A percentile compares a stretch with the other conserved stretches of the same genome.
These are phyloP conservation scores for Cataglyphis hispanica DNA, from an alignment of 1,140 invertebrate genomes.

Conservation along the genomic window DNA sequence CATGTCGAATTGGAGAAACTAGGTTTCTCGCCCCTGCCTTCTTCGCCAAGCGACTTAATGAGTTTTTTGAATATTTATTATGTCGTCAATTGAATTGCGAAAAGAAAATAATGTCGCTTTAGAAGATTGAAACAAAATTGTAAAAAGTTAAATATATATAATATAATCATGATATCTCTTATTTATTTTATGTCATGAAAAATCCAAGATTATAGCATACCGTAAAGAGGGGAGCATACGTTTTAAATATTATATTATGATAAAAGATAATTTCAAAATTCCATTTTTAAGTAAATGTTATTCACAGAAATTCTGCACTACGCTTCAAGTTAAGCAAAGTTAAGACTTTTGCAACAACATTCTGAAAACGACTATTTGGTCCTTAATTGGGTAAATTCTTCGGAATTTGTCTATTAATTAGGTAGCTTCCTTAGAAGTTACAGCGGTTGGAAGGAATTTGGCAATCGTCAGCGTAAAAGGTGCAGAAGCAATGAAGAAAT, in stretches of 20 bases:
- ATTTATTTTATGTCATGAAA: background rate
- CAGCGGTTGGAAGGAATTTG: constrained; percentile 22
- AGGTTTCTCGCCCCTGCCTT: background rate
- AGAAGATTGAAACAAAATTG: background rate
- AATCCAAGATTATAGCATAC: background rate
- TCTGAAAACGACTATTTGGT: background rate
- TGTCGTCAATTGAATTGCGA: background rate
- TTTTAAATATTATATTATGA: background rate
- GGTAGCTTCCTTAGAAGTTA: constrained; percentile 24
- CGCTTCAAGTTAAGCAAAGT: background rate
- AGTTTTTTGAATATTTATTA: constrained; percentile 44
- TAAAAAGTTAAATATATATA: background rate
- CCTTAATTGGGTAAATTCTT: constrained; percentile 51
- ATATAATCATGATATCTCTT: background rate
- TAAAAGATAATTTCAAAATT: background rate
- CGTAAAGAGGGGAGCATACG: background rate
- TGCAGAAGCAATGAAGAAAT: constrained; percentile 57
- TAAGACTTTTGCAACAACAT: background rate
- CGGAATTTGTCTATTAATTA: constrained; percentile 54
- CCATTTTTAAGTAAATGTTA: background rate
- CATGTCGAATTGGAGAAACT: constrained; percentile 51
- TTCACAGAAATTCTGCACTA: background rate
- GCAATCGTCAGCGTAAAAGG: constrained; percentile 50
- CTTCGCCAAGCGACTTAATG: constrained; percentile 18
- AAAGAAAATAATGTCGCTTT: background rate